Base-by-base conservation (phyloP, 2,888 invertebrate genomes). In the Dynastes grantii region DNA sequence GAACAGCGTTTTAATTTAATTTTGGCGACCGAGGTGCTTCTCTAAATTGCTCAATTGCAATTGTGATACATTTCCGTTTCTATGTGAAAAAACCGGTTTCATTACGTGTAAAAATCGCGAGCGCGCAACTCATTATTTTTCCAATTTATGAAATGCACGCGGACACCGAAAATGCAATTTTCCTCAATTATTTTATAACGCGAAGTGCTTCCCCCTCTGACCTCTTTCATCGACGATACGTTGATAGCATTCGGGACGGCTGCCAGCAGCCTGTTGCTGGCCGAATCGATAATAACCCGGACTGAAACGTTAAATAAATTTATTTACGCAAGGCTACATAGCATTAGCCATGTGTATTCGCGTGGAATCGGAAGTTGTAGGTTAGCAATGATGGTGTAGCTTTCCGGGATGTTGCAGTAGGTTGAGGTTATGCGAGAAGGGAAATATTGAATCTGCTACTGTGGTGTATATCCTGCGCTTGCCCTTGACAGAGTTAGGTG, bases 251-350 rank as follows among this genome's bases (percentile, higher is more conserved):
- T 16, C 16, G n/a, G 55, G 16, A 37, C 55, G 22, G 6, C 55
- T 8, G 22, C 8, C 5, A 5, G 65, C 40, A 45, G 65, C 65
- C 65, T 67, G 65, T 67, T 67, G 65, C 65, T 67, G 65, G 45
- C 22, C 11, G 40, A 67, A 67, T 67, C 65, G 65, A 67, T 67
- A 37, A 37, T 37, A 45, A 40, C n/a, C 37, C 45, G 45, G 65
- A 67, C 22, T 58, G 55, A 22, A 67, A 40, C 40, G 45, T 40
- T 67, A 67, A 67, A 45, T 67, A 67, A 67, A 40, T 45, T 67
- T 67, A 67, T 67, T 67, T 45, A n/a, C 16, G 40, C 27, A 55
- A 6, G 8, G 22, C 22, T 16, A 58, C 8, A 16, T 58, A 16
- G 5, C 22, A 58, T 58, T 22, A 58, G 4, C 8, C 22, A 58